Base-by-base conservation (phyloP, 2,888 invertebrate species). In the Diloba caeruleocephala region DNA sequence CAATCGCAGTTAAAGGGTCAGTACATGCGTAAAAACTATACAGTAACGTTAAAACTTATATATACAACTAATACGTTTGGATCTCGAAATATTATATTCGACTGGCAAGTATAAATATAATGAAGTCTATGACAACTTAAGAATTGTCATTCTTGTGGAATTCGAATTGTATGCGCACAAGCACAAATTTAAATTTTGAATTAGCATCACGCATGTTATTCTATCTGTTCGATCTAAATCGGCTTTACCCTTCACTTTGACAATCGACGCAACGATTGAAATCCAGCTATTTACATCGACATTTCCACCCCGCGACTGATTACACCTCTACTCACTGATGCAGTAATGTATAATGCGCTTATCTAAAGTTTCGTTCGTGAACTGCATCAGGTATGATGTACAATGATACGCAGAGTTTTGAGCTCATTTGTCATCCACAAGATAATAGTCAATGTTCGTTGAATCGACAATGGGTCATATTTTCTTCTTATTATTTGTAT, bases 141-240 rank as follows among this genome's bases (percentile, higher is more conserved):
- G 73, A 77, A 71, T 76, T 74, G 76, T 72, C 71, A 67, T 81
- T 79, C 79, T 79, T 79, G 63, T 59, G 73, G 79, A 81, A 83
- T 83, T 82, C 70, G 67, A 77, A 81, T 84, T 83, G 81, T 80
- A 77, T 78, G 68, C 74, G 74, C 74, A 74, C 77, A 72, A 75
- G 79, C 75, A 77, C 78, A 78, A 74, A 83, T 83, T 85, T 80
- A 79, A 82, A 86, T 86, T 86, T 87, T 77, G 84, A 89, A 88
- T 89, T 85, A 88, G 86, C 85, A 85, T 89, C 85, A 82, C 74
- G 80, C 76, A 70, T 79, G 79, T 73, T 73, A 74, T 71, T 82
- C 78, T 87, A 89, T 89, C 90, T 70, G 76, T 71, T 63, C 74
- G 76, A 90, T 90, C 90, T 90, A 88, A 90, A 90, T 88, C 90